Percentiles rank a stretch among this genome's conserved stretches.
Conservation (phyloP, 1,140 invertebrate species). For the Rhizoglyphus robini region DNA sequence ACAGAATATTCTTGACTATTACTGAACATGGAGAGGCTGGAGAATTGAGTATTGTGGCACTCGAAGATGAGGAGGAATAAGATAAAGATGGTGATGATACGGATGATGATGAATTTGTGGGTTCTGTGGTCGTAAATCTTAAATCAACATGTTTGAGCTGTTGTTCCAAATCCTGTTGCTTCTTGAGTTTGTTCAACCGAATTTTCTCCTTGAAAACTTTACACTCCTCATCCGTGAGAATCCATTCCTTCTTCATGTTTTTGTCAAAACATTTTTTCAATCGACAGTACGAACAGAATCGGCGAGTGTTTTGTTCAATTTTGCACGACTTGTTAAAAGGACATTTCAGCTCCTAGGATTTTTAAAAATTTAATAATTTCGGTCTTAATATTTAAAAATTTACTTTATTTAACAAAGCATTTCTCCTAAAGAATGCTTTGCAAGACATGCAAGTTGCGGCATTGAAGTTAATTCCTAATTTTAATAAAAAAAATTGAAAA, state of each 20-base stretch:
- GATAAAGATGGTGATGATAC: background rate
- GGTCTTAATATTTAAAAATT: background rate
- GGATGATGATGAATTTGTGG: background rate
- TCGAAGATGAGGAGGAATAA: background rate
- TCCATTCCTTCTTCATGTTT: constrained; percentile 93
- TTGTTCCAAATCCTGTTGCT: background rate
- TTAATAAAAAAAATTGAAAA: background rate
- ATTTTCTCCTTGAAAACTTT: constrained; percentile 84
- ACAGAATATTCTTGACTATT: too few relatives aligned
- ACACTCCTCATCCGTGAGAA: constrained; percentile 92
- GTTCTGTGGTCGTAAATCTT: background rate
- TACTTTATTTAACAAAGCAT: constrained; percentile 43
- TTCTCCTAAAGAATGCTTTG: constrained; percentile 91
- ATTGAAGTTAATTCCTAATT: constrained; percentile 81
- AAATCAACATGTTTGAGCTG: background rate
- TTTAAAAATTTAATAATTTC: background rate
- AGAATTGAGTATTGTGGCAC: too few relatives aligned
- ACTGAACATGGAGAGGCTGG: too few relatives aligned
- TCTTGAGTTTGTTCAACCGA: background rate
- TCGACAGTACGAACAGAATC: constrained; percentile 91
- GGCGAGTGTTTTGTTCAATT: constrained; percentile 75
- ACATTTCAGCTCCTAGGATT: constrained; percentile 69
- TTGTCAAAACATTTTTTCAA: constrained; percentile 80
- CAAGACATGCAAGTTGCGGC: constrained; percentile 94
- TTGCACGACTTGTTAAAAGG: constrained; percentile 82